These are phyloP conservation scores for Trachymyrmex septentrionalis DNA, from an alignment of 1,140 invertebrate genomes.

Conservation along the genomic window DNA sequence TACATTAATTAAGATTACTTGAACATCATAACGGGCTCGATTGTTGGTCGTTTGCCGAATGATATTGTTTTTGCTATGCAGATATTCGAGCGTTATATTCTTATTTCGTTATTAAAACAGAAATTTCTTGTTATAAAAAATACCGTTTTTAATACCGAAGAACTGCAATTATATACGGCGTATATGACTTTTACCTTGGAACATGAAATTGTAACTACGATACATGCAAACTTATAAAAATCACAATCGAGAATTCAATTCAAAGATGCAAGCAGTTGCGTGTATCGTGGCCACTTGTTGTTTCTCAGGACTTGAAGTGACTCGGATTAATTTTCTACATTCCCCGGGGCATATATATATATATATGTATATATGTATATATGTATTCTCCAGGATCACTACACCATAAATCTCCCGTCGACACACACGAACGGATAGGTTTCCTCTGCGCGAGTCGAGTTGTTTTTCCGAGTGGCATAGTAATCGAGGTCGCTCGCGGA, in stretches of 20 bases:
- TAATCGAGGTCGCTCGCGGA: constrained; percentile 55
- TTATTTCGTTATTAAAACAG: too few relatives aligned
- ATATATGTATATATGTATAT: too few relatives aligned
- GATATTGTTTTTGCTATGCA: too few relatives aligned
- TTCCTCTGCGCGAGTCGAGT: constrained; percentile 47
- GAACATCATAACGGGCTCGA: too few relatives aligned
- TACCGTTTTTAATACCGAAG: too few relatives aligned
- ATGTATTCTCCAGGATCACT: constrained; percentile 27
- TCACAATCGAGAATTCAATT: not conserved
- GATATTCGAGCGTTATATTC: too few relatives aligned
- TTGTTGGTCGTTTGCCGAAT: too few relatives aligned
- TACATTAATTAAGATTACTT: too few relatives aligned
- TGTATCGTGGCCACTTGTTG: not conserved
- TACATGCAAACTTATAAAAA: not conserved
- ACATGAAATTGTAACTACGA: not conserved
- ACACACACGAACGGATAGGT: constrained; percentile 56
- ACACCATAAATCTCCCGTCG: constrained; percentile 44
- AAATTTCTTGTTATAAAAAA: too few relatives aligned
- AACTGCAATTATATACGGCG: not conserved
- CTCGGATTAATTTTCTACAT: constrained; percentile 15
- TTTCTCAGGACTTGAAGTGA: constrained; percentile 21
- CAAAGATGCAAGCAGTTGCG: constrained; percentile 14
- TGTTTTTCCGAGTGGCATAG: constrained; percentile 51
- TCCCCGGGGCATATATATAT: too few relatives aligned
- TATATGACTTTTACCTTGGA: not conserved